phyloP scores from a whole-genome alignment of 2,888 invertebrate species.

The Cenopis cana region DNA sequence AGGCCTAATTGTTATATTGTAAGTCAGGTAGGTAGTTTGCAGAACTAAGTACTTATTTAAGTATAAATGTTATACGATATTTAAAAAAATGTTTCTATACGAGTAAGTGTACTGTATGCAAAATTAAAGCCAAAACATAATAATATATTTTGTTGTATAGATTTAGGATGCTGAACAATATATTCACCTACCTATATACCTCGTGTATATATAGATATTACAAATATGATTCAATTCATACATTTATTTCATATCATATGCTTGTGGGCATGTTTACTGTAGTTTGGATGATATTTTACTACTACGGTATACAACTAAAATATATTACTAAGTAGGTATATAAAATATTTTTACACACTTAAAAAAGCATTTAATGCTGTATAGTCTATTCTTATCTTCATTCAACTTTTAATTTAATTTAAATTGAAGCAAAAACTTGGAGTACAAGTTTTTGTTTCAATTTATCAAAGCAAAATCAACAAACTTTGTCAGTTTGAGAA shows the following conservation, averaged over 20 bases:
- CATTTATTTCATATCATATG: too few relatives aligned
- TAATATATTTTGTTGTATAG: background rate
- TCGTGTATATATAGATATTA: too few relatives aligned
- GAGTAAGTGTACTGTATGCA: background rate
- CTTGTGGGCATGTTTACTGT: background rate
- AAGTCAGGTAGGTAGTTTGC: background rate
- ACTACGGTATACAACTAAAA: background rate
- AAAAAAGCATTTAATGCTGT: too few relatives aligned
- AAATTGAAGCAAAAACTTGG: too few relatives aligned
- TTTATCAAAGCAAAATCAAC: too few relatives aligned
- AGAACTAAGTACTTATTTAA: background rate
- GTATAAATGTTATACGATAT: background rate
- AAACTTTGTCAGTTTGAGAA: too few relatives aligned
- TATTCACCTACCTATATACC: background rate
- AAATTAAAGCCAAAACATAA: background rate
- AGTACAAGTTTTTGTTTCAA: too few relatives aligned
- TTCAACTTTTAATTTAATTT: too few relatives aligned
- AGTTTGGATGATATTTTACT: constrained; percentile 2
- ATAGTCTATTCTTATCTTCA: too few relatives aligned
- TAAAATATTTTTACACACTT: too few relatives aligned
- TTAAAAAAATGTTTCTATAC: background rate
- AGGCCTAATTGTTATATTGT: background rate
- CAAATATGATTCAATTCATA: too few relatives aligned
- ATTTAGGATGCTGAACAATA: background rate
- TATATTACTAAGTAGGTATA: too few relatives aligned